Evolutionary conservation across 2,113 vertebrate species (phyloP).

Genomic region (Varanus komodoensis): DNA sequence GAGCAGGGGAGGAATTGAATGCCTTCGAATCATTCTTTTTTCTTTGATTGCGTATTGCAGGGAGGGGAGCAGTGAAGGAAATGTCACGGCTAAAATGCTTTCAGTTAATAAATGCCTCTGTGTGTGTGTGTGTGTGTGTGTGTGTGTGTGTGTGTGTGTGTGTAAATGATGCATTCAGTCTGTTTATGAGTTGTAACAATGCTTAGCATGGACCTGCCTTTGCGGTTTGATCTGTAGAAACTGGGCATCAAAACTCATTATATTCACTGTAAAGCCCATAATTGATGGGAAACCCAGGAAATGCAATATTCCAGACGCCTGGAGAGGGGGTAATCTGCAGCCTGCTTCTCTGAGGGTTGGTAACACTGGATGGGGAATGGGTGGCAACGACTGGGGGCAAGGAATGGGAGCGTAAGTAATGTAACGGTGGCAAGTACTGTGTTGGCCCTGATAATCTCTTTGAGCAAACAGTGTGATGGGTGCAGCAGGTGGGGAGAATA

Average conservation of each 20-base stretch:
- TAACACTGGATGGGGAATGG: neutral
- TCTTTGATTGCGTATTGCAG: neutral
- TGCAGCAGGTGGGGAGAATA: too few relatives aligned
- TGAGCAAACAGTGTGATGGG: too few relatives aligned
- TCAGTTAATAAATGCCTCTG: neutral
- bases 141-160: neutral
- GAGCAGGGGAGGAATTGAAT: neutral
- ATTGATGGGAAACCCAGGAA: neutral
- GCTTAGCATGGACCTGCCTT: neutral
- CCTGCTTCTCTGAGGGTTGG: neutral
- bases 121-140: neutral
- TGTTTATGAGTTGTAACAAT: too few relatives aligned
- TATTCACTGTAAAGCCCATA: neutral
- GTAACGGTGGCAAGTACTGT: too few relatives aligned
- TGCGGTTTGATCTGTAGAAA: neutral
- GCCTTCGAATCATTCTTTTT: neutral
- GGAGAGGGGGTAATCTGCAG: neutral
- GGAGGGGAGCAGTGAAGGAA: neutral
- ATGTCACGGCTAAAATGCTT: neutral
- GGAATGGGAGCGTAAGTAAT: too few relatives aligned
- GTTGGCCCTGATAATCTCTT: too few relatives aligned
- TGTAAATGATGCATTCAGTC: too few relatives aligned
- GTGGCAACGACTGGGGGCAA: too few relatives aligned
- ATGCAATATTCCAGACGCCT: neutral
- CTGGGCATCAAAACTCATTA: too few relatives aligned